Percentiles rank a stretch among this genome's conserved stretches.
phyloP scores from a whole-genome alignment of 2,888 invertebrate genomes.

The Clostera curtula region DNA sequence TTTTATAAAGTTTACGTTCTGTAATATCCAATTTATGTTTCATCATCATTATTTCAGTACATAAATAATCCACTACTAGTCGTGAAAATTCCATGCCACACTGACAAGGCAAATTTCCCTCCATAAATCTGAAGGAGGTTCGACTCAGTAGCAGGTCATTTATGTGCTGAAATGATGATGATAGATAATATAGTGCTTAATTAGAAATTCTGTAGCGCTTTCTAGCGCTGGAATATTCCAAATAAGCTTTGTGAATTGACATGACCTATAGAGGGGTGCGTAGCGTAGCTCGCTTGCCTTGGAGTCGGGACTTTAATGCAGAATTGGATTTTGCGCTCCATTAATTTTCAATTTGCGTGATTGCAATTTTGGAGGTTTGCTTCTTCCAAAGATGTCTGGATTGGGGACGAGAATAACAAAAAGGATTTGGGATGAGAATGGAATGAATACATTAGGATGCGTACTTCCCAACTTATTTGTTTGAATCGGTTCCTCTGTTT shows the following conservation, averaged over 20 bases:
- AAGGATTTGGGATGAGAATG: conserved; percentile 53
- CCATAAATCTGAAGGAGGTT: too few species aligned
- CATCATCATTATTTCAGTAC: too few species aligned
- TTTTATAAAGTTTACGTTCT: too few species aligned
- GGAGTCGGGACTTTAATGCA: conserved; percentile 59
- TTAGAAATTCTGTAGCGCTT: too few species aligned
- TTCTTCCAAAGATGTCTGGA: conserved; percentile 55
- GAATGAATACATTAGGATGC: conserved; percentile 53
- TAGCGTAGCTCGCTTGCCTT: conserved; percentile 1
- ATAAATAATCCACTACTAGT: too few species aligned
- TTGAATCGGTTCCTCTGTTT: conserved; percentile 10
- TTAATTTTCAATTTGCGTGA: conserved; percentile 74
- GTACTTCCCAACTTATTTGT: conserved; percentile 20
- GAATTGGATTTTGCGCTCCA: conserved; percentile 72
- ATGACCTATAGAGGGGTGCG: not conserved
- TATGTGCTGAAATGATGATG: too few species aligned
- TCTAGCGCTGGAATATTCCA: too few species aligned
- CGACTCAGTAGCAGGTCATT: too few species aligned
- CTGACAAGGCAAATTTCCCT: too few species aligned
- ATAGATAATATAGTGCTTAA: too few species aligned
- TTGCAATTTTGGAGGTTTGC: conserved; percentile 72
- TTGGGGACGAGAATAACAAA: conserved; percentile 61
- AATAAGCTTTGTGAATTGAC: conserved; percentile 1
- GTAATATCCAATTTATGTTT: too few species aligned
- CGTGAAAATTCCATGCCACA: too few species aligned